These are phyloP conservation scores for Rotaria socialis DNA, from an alignment of 2,888 invertebrate genomes.

Conservation along the genomic window DNA sequence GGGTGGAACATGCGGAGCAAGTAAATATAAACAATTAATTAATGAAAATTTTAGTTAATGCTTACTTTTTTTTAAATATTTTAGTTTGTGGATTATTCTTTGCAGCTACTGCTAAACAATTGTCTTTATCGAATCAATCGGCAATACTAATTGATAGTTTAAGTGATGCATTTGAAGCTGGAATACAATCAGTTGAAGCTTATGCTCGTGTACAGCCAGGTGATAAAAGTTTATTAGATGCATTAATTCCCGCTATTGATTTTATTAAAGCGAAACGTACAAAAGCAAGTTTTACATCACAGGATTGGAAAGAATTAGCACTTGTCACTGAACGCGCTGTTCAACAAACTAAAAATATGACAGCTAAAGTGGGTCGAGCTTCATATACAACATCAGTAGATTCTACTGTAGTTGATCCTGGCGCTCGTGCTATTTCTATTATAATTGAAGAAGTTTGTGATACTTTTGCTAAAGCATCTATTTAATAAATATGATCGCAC, in stretches of 20 bases:
- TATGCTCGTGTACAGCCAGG: slow-evolving; percentile 40
- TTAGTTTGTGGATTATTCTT: slow-evolving; percentile 15
- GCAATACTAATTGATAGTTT: not conserved
- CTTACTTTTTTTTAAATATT: not conserved
- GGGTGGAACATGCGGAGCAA: slow-evolving; percentile 40
- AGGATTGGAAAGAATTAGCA: slow-evolving; percentile 39
- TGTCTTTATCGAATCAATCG: not conserved
- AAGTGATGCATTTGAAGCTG: slow-evolving; percentile 36
- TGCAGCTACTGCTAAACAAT: slow-evolving; percentile 9
- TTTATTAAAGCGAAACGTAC: not conserved
- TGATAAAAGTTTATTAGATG: slow-evolving; percentile 38
- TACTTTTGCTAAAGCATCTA: slow-evolving; percentile 13
- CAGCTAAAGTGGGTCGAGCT: slow-evolving; percentile 69
- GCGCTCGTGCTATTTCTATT: slow-evolving; percentile 67
- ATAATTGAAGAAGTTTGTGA: slow-evolving; percentile 65
- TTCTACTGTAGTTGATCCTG: slow-evolving; percentile 66
- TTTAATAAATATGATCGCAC: not conserved
- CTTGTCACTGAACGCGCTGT: slow-evolving; percentile 54
- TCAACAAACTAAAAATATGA: slow-evolving; percentile 57
- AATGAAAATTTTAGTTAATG: no score
- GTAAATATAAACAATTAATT: not conserved
- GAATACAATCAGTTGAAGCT: slow-evolving; percentile 41
- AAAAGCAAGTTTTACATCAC: not conserved
- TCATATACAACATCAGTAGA: slow-evolving; percentile 66
- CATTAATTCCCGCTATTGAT: not conserved